Percentiles rank a stretch among this genome's conserved stretches.
Evolutionary conservation across 1,140 invertebrate species (phyloP).

Genomic region (Steinernema feltiae): DNA sequence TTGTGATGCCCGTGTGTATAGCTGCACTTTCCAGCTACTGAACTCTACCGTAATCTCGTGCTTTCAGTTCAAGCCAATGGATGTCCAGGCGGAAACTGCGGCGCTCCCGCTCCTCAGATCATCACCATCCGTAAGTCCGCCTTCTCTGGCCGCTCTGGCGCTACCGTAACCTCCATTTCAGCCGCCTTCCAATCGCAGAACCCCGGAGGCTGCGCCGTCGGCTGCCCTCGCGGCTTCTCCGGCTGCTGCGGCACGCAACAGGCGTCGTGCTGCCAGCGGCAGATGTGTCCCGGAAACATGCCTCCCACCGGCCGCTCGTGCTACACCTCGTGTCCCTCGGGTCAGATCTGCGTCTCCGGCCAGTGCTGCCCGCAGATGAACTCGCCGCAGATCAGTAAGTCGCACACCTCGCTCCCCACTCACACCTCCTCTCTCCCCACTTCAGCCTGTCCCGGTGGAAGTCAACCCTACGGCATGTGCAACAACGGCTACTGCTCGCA

Average conservation of each 20-base stretch:
- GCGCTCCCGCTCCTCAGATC: conserved; percentile 26
- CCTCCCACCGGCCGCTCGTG: conserved; percentile 12
- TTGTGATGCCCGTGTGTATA: background rate
- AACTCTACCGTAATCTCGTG: conserved; percentile 15
- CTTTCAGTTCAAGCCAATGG: conserved; percentile 22
- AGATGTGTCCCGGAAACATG: conserved; percentile 11
- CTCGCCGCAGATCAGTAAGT: background rate
- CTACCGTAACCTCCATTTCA: conserved; percentile 15
- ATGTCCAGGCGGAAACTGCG: conserved; percentile 25
- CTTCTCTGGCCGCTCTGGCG: background rate
- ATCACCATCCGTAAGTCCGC: conserved; percentile 31
- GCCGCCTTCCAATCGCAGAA: conserved; percentile 1
- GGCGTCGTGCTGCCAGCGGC: conserved; percentile 19
- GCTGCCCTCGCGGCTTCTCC: conserved; percentile 20
- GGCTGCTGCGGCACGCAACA: conserved; percentile 21
- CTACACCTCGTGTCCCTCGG: conserved; percentile 16
- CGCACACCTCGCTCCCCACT: background rate
- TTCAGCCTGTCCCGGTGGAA: conserved; percentile 44
- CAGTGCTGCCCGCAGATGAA: conserved; percentile 20
- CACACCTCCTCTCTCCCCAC: conserved; percentile 17
- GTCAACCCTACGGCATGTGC: conserved; percentile 44
- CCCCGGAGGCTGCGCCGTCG: background rate
- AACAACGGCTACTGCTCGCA: conserved; percentile 41
- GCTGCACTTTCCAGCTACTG: background rate
- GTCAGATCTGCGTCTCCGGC: conserved; percentile 18